Evolutionary conservation across 2,113 vertebrate species (phyloP).

Genomic region (Ictidomys tridecemlineatus): DNA sequence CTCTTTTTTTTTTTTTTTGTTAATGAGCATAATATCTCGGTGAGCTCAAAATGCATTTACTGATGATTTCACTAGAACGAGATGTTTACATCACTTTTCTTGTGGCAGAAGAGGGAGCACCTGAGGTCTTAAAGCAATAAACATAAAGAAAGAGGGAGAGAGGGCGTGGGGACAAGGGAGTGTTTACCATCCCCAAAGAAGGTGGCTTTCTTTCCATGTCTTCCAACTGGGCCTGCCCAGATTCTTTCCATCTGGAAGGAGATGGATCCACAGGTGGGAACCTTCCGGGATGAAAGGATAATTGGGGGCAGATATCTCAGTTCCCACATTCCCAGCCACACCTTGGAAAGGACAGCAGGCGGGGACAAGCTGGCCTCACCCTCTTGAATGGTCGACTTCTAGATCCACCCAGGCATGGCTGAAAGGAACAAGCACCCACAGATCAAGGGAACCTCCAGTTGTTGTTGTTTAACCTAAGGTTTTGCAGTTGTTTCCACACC

Average conservation of each 20-base stretch:
- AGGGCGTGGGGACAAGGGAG: accelerated
- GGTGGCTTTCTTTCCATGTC: background rate
- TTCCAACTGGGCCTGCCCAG: background rate
- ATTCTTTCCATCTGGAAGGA: slow-evolving; percentile 14
- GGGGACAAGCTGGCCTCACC: slow-evolving; percentile 55
- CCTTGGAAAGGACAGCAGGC: slow-evolving; percentile 61
- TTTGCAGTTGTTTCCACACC: slow-evolving; percentile 8
- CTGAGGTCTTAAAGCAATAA: background rate
- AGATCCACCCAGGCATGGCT: slow-evolving; percentile 50
- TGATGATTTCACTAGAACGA: background rate
- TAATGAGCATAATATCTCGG: background rate
- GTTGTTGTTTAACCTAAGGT: background rate
- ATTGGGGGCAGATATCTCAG: background rate
- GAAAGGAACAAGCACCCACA: background rate
- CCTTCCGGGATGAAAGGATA: background rate
- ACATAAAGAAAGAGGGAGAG: background rate
- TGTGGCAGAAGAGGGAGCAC: background rate
- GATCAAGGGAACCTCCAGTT: slow-evolving; percentile 54
- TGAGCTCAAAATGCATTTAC: background rate
- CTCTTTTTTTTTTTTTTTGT: background rate
- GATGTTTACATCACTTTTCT: background rate
- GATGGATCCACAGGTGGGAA: background rate
- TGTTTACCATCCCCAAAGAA: accelerated
- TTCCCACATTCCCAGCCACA: slow-evolving; percentile 58
- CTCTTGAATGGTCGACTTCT: slow-evolving; percentile 24